Evolutionary conservation across 2,888 invertebrate genomes (phyloP).

Genomic region (Sacculina carcini): DNA sequence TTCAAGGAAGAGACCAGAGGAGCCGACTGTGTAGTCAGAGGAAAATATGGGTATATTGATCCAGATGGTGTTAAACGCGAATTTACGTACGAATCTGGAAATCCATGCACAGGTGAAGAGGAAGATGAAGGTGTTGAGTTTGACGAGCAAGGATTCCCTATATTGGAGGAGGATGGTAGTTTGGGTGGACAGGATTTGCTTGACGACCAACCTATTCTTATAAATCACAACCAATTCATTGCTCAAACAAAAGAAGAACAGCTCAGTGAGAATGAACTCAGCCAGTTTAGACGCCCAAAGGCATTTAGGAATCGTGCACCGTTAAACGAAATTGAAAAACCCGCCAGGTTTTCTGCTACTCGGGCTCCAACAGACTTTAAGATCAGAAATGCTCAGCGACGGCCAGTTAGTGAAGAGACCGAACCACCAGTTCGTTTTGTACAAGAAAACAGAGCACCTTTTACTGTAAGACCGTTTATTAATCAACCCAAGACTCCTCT

Average conservation of each 20-base stretch:
- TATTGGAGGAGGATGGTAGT: constrained; percentile 20
- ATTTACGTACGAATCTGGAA: constrained; percentile 60
- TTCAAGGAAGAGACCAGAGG: constrained; percentile 66
- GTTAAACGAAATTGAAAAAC: no score
- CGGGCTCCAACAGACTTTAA: no score
- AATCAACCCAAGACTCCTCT: no score
- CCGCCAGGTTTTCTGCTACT: no score
- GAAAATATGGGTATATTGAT: constrained; percentile 63
- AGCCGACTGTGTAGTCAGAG: constrained; percentile 57
- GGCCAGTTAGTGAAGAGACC: constrained; percentile 11
- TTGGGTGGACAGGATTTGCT: constrained; percentile 15
- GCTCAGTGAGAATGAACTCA: constrained; percentile 15
- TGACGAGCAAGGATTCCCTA: constrained; percentile 16
- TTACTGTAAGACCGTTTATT: no score
- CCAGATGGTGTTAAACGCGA: constrained; percentile 62
- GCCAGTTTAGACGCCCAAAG: constrained; percentile 19
- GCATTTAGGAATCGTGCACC: background rate
- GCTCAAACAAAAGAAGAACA: constrained; percentile 16
- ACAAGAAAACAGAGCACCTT: no score
- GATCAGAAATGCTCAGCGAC: no score
- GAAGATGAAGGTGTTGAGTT: constrained; percentile 33
- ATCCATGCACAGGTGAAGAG: constrained; percentile 54
- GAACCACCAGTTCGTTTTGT: constrained; percentile 18
- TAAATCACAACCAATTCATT: constrained; percentile 14
- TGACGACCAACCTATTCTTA: constrained; percentile 14